These are phyloP conservation scores for Lytechinus pictus DNA, from an alignment of 35 echinoderm and acorn worm species.

Conservation along the genomic window DNA sequence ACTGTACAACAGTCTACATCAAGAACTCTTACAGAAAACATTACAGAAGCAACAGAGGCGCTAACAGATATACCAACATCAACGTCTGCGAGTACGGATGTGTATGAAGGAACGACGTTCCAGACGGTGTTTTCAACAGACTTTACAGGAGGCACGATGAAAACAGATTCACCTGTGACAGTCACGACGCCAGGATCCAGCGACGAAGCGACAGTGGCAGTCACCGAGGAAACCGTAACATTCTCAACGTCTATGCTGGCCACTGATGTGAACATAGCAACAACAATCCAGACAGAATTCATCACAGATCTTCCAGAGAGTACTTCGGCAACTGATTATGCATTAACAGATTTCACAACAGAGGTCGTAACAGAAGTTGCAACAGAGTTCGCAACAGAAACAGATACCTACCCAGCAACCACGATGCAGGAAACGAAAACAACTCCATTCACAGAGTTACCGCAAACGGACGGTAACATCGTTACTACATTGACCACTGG, in stretches of 20 bases:
- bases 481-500: not conserved
- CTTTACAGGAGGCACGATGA: not conserved
- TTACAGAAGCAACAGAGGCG: not conserved
- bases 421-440: not conserved
- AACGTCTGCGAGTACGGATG: not conserved
- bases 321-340: not conserved
- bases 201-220: not conserved
- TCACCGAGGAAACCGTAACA: not conserved
- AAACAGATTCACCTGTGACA: not conserved
- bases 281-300: not conserved
- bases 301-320: not conserved
- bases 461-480: not conserved
- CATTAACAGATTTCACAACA: not conserved
- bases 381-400: not conserved
- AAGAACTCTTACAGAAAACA: not conserved
- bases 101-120: not conserved
- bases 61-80: not conserved
- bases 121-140: not conserved
- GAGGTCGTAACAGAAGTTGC: not conserved
- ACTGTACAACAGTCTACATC: not conserved
- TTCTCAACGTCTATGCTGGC: not conserved
- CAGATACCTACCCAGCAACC: not conserved
- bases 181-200: not conserved
- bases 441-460: not conserved
- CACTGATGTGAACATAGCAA: not conserved